Conservation (phyloP, 2,888 invertebrate genomes). For the Meiosimyza decipiens region DNA sequence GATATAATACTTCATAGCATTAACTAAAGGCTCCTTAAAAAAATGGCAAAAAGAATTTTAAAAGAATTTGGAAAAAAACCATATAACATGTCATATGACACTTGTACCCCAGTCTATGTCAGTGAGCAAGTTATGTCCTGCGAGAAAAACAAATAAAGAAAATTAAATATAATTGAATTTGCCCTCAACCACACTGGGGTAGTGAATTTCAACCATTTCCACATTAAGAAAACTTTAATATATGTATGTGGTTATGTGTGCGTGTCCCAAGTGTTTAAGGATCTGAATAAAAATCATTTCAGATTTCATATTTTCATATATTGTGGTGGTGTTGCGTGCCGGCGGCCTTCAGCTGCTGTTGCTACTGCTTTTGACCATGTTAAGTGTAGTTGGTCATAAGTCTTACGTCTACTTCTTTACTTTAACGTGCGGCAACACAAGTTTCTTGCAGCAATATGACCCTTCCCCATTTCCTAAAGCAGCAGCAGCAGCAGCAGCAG, state of each 20-base stretch:
- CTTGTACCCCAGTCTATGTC: not conserved
- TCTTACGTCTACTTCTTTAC: too few relatives aligned
- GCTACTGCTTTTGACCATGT: not conserved
- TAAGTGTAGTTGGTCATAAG: constrained; percentile 4
- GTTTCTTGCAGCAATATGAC: not conserved
- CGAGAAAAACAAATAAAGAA: constrained; percentile 13
- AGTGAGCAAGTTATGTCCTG: not conserved
- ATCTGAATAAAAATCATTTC: constrained; percentile 15
- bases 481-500: not conserved
- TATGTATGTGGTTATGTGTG: not conserved
- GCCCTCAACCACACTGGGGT: not conserved
- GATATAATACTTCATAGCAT: too few relatives aligned
- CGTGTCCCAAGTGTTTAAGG: not conserved
- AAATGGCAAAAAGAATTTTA: too few relatives aligned
- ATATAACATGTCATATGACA: too few relatives aligned
- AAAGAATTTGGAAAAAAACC: too few relatives aligned
- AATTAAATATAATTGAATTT: constrained; percentile 30
- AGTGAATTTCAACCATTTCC: not conserved
- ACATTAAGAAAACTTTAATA: not conserved
- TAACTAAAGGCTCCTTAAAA: too few relatives aligned
- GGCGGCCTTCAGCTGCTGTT: not conserved
- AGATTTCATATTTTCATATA: constrained; percentile 21
- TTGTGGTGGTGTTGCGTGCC: not conserved
- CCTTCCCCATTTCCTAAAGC: not conserved
- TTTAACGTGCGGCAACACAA: not conserved